phyloP scores from a whole-genome alignment of 2,888 invertebrate genomes.

The Parnassius orleans region DNA sequence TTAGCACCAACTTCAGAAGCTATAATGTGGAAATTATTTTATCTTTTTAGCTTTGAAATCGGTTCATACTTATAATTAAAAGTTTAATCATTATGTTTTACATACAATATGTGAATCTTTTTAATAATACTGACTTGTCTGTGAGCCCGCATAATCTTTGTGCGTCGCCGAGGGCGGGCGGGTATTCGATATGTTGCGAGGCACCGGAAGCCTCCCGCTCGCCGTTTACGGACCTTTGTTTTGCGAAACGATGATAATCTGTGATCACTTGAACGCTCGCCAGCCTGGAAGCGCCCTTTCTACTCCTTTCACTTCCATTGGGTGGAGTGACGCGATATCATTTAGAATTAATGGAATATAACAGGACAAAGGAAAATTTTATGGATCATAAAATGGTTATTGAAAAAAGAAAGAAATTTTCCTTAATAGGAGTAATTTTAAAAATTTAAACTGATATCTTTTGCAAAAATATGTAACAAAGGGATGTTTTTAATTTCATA shows the following conservation, averaged over 20 bases:
- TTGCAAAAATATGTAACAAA: no score
- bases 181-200: slow-evolving; percentile 53
- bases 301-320: slow-evolving; percentile 14
- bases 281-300: slow-evolving; percentile 9
- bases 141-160: slow-evolving; percentile 46
- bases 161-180: slow-evolving; percentile 42
- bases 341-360: slow-evolving; percentile 7
- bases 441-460: no score
- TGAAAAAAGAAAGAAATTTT: no score
- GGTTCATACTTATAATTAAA: no score
- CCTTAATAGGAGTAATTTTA: no score
- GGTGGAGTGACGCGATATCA: background rate
- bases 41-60: no score
- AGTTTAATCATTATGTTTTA: no score
- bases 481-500: no score
- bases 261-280: slow-evolving; percentile 40
- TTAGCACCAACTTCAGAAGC: no score
- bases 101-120: no score
- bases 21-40: no score
- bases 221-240: slow-evolving; percentile 74
- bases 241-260: slow-evolving; percentile 45
- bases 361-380: slow-evolving; percentile 15
- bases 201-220: slow-evolving; percentile 53
- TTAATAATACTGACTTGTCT: slow-evolving; percentile 1
- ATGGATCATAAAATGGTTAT: background rate